Evolutionary conservation across 2,888 invertebrate species (phyloP), one percentile per base, ranked within the genome.

Genomic region (Argyra leucocephala): DNA sequence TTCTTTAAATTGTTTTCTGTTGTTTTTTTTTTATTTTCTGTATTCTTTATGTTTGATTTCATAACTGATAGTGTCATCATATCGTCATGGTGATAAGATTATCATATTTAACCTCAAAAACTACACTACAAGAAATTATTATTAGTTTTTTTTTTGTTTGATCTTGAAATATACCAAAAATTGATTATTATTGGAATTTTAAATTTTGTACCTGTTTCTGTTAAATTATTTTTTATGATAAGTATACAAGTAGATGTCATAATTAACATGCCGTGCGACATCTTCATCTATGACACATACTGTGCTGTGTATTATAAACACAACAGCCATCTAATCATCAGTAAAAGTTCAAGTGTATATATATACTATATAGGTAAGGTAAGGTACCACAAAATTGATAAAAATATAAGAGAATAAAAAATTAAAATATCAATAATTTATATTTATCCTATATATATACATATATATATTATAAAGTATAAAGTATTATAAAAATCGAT

Each of bases 71-170:
- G 12, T 37, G 37, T 37, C 37, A 37, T 37, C 37, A 37, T 37
- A 37, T 37, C 37, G 37, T 37, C 37, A 37, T 37, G 37, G 37
- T 37, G 37, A 37, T 37, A 37, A 37, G 37, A 37, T 37, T 37
- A 37, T n/a, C n/a, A n/a, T 5, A 37, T 37, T 3, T 7, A 26
- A 6, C 7, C 4, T 6, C 26, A 26, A 26, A 26, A 26, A 26
- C 26, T 6, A 26, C 4, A 26, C n/a, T n/a, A 31, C 31, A 31
- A 31, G 31, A 31, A 31, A 31, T 10, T 7, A 31, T 7, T n/a
- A n/a, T n/a, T n/a, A n/a, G n/a, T n/a, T n/a, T n/a, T n/a, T n/a
- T n/a, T n/a, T n/a, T n/a, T n/a, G 10, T 31, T 31, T 10, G 10
- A 31, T 31, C 31, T 31, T 31, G 31, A 37, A 26, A 26, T 37